Evolutionary conservation across 2,113 vertebrate genomes (phyloP).

Genomic region (Channa argus): DNA sequence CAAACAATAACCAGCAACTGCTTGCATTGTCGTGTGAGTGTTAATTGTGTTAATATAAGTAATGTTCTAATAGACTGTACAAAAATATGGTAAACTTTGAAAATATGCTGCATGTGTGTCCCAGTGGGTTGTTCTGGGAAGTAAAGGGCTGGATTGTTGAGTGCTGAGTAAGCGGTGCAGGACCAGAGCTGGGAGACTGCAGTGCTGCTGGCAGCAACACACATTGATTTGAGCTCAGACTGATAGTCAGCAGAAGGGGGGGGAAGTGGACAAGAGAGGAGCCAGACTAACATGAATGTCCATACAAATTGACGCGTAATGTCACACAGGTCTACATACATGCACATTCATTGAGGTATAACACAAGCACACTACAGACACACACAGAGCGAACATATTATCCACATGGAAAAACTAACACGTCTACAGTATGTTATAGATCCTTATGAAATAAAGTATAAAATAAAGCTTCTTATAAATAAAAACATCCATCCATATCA

Average conservation of each 20-base stretch:
- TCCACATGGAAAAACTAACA: too few relatives aligned
- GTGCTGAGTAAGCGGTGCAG: constrained; percentile 81
- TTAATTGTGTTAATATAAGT: constrained; percentile 4
- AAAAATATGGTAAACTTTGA: constrained; percentile 10
- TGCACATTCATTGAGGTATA: too few relatives aligned
- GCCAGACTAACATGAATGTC: not conserved
- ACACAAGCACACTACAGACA: not conserved
- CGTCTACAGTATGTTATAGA: too few relatives aligned
- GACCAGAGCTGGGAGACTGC: constrained; percentile 75
- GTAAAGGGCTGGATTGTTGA: constrained; percentile 47
- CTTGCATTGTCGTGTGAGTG: not conserved
- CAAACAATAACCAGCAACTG: too few relatives aligned
- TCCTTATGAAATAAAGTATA: too few relatives aligned
- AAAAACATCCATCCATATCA: not conserved
- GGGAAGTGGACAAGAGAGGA: not conserved
- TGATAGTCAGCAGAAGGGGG: constrained; percentile 37
- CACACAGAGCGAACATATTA: too few relatives aligned
- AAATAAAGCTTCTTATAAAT: not conserved
- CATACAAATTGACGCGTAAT: not conserved
- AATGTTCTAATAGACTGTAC: not conserved
- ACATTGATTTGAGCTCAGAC: constrained; percentile 63
- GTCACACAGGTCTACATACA: not conserved
- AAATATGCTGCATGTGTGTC: constrained; percentile 27
- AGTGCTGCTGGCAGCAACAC: constrained; percentile 75
- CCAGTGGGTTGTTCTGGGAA: constrained; percentile 68